phyloP scores from a whole-genome alignment of 1,140 invertebrate species.

The Drosophila lini region DNA sequence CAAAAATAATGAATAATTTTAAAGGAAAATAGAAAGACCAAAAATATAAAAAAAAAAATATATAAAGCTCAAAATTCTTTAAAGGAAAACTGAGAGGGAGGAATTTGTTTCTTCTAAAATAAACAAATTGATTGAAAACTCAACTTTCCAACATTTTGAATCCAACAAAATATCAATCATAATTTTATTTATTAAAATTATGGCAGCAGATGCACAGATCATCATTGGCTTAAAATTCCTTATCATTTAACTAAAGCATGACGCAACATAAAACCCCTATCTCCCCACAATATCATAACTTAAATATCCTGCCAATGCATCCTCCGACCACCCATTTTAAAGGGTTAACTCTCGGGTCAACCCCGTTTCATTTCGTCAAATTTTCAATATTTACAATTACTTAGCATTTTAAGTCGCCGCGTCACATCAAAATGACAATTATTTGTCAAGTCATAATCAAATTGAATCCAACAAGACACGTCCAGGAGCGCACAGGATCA shows the following conservation, averaged over 20 bases:
- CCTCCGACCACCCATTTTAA: slow-evolving; percentile 15
- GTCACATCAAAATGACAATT: slow-evolving; percentile 81
- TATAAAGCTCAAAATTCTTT: not conserved
- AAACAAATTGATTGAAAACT: not conserved
- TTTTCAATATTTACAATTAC: slow-evolving; percentile 82
- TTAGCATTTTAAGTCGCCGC: slow-evolving; percentile 76
- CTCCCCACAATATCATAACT: slow-evolving; percentile 20
- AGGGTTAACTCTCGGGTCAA: slow-evolving; percentile 38
- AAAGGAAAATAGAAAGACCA: accelerated
- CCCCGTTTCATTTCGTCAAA: slow-evolving; percentile 34
- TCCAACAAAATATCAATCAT: not conserved
- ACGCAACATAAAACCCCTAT: slow-evolving; percentile 15
- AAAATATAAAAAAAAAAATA: not conserved
- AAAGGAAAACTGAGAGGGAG: not conserved
- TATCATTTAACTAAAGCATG: slow-evolving; percentile 14
- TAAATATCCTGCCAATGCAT: slow-evolving; percentile 4
- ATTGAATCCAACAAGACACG: slow-evolving; percentile 56
- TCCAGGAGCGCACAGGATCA: slow-evolving; percentile 47
- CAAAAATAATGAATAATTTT: not conserved
- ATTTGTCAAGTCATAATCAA: slow-evolving; percentile 83
- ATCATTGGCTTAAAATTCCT: not conserved
- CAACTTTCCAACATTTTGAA: not conserved
- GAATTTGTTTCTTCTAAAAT: no score
- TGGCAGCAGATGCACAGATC: slow-evolving; percentile 2
- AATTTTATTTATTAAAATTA: not conserved